Base-by-base conservation (phyloP, 2,113 vertebrate species). In the Dicrurus megarhynchus region DNA sequence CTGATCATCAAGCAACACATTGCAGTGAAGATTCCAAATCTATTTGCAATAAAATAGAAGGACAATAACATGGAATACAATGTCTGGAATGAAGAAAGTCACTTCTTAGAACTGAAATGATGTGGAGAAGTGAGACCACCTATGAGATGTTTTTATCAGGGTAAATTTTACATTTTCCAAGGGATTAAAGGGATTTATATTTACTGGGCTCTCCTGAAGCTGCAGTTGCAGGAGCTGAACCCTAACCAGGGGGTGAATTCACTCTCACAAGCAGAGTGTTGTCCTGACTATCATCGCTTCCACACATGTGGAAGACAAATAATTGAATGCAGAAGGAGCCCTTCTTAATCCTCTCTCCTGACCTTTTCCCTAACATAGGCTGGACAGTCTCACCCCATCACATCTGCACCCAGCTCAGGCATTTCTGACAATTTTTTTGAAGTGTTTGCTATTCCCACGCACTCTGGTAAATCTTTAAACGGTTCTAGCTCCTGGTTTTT, bases 391-490 rank as follows among this genome's bases (percentile, higher is more conserved):
- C 53, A 76, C 60, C 20, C 8, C 1, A 16, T 44, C 1, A 0
- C 67, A 65, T 87, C 84, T 83, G 74, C 42, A 69, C 30, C 61
- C 67, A 27, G 50, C 75, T 91, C 59, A 46, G 79, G 82, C 85
- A 78, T 63, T 67, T 52, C 71, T 83, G 42, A 83, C 10, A 6
- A 9, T 44, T 89, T 94, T 71, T 46, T 75, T 78, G 9, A 75
- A 83, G 55, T 83, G 55, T 93, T 95, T 93, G 42, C 63, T 80
- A 55, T 87, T 88, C 75, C 28, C 74, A 90, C 1, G 0, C 50
- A 33, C 37, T n/a, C 74, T 52, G 65, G 59, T 91, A 93, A 88
- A 94, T 94, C 55, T 76, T 93, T 93, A 91, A 85, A 61, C 13
- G 3, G 9, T 52, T 68, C 39, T 63, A 65, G 16, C 16, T 41